Evolutionary conservation across 37 sponge, comb jelly and placozoan species (phyloP), one percentile per base, ranked within the genome.

Genomic region (Amphimedon queenslandica): DNA sequence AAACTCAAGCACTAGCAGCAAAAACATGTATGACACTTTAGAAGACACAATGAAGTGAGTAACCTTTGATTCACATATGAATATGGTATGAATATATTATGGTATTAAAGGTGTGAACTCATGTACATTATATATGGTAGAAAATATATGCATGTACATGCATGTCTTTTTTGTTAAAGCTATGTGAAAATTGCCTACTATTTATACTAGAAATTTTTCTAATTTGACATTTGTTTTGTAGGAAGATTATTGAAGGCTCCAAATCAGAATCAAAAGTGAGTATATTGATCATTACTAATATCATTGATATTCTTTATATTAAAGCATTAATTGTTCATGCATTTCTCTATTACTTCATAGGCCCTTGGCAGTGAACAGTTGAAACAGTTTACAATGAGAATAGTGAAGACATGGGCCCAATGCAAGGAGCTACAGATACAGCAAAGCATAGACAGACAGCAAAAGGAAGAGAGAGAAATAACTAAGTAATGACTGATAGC

Each of bases 381-480:
- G 57, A 63, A 39, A 56, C 33, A 64, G 73, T 20, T 6, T 16
- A 36, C 32, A 28, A 3, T 43, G 1, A 23, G n/a, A 23, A 73
- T 80, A 16, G 63, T 42, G 55, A 65, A 41, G 2, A 57, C 67
- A 11, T 87, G 87, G 87, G 32, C 18, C 37, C 80, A 75, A 40
- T 57, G 80, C 30, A 87, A 77, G 27, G 55, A 80, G 37, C 37
- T 43, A 0, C 76, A 65, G 25, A 34, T 81, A 42, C 38, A 34
- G 69, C 25, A 20, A 23, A 74, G 67, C 42, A 25, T 77, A 33
- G 75, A 67, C n/a, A 55, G 35, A 37, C 57, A 47, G 18, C 58
- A 37, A 20, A 21, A 30, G 33, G 72, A 72, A 33, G 40, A 25
- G 6, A 30, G 1, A 3, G 58, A 66, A 37, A 67, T 23, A 23